These are phyloP conservation scores for Mesembrinibis cayennensis DNA, from an alignment of 2,113 vertebrate species.

Conservation along the genomic window DNA sequence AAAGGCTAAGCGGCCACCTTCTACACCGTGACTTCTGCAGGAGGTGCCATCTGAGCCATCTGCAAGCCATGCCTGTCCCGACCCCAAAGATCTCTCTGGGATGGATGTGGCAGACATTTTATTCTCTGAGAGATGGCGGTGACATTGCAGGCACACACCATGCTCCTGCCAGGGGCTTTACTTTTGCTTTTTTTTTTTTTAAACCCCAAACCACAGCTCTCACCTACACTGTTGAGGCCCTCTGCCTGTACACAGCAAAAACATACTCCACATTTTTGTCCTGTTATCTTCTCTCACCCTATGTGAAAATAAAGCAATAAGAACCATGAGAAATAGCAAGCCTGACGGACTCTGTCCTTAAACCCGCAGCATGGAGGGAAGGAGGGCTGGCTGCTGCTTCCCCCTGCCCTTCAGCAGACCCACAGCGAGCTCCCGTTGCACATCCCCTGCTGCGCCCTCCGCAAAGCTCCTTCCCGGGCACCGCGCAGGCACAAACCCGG, in stretches of 20 bases:
- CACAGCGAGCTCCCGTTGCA: neutral
- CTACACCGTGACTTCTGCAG: neutral
- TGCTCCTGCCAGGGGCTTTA: neutral
- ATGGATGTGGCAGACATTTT: neutral
- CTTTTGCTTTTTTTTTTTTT: neutral
- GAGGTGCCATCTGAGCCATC: neutral
- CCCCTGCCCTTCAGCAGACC: neutral
- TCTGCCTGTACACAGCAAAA: neutral
- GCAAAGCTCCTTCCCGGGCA: neutral
- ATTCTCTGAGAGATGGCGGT: neutral
- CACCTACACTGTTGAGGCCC: too few species aligned
- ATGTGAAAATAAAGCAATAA: neutral
- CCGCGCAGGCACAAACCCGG: accelerated
- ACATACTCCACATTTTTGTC: accelerated
- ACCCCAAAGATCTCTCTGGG: neutral
- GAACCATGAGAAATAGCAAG: too few species aligned
- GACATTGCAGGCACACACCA: neutral
- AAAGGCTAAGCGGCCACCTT: neutral
- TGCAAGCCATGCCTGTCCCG: neutral
- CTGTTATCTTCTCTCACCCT: neutral
- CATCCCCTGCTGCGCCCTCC: accelerated
- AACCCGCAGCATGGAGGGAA: accelerated
- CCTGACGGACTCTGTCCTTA: neutral
- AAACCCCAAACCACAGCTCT: neutral
- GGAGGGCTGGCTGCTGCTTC: accelerated